phyloP scores from a whole-genome alignment of 2,113 vertebrate genomes.

The Motacilla tschutschensis region DNA sequence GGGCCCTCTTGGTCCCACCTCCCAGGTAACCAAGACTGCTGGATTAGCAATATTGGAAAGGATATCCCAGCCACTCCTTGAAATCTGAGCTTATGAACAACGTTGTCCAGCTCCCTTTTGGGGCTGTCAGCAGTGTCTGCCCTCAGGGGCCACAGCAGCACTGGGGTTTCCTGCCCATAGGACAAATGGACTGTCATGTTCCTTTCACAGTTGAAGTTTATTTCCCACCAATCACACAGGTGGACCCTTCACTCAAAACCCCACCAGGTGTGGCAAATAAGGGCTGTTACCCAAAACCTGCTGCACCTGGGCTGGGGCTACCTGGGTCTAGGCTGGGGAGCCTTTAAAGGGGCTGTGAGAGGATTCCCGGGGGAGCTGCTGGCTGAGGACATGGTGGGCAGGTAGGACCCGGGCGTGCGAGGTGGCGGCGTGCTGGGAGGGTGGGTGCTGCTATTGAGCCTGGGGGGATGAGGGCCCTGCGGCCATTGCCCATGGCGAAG shows the following conservation, averaged over 20 bases:
- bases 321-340: background rate
- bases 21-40: accelerated
- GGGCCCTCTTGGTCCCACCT: accelerated
- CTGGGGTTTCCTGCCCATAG: background rate
- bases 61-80: accelerated
- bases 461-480: accelerated
- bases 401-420: accelerated
- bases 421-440: accelerated
- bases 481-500: accelerated
- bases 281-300: background rate
- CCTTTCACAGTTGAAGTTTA: background rate
- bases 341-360: background rate
- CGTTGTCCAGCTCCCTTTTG: background rate
- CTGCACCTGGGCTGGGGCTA: background rate
- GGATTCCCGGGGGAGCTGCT: accelerated
- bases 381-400: accelerated
- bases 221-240: background rate
- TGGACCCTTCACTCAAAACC: background rate
- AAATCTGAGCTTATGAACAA: background rate
- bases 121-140: background rate
- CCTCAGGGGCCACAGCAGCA: background rate
- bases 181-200: background rate
- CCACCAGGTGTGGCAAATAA: background rate
- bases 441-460: accelerated
- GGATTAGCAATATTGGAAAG: accelerated